Percentiles rank a stretch among this genome's conserved stretches.
phyloP scores from a whole-genome alignment of 2,888 invertebrate genomes.

The Machimus rusticus region DNA sequence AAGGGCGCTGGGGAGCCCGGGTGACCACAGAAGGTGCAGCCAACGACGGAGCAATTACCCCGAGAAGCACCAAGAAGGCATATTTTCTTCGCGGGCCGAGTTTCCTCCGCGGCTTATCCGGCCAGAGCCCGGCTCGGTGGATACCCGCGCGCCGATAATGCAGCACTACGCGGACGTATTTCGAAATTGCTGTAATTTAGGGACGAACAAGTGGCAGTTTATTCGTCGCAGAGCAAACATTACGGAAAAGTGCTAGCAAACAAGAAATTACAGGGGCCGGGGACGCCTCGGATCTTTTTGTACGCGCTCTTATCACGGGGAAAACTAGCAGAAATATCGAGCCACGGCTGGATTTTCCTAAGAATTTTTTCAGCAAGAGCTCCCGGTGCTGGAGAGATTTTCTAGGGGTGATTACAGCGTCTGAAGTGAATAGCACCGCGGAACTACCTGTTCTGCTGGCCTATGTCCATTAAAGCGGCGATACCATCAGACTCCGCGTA shows the following conservation, averaged over 20 bases:
- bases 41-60: conserved; percentile 6
- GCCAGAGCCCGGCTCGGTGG: neutral
- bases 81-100: neutral
- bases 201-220: conserved; percentile 33
- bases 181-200: conserved; percentile 38
- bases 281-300: neutral
- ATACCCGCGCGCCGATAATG: conserved; percentile 21
- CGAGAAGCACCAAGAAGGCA: neutral
- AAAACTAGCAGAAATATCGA: neutral
- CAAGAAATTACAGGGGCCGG: conserved; percentile 22
- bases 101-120: neutral
- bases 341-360: neutral
- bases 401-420: neutral
- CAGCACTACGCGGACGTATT: conserved; percentile 7
- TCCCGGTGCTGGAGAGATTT: neutral
- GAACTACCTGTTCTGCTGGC: neutral
- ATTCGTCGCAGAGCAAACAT: conserved; percentile 34
- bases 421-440: neutral
- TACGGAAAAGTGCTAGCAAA: conserved; percentile 35
- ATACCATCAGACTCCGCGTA: conserved; percentile 2
- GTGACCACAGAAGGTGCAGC: conserved; percentile 25
- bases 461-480: neutral
- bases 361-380: conserved; percentile 8
- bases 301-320: neutral
- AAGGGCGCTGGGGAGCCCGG: neutral